Evolutionary conservation across 2,113 vertebrate genomes (phyloP), one percentile per base, ranked within the genome.

Genomic region (Columbina picui): DNA sequence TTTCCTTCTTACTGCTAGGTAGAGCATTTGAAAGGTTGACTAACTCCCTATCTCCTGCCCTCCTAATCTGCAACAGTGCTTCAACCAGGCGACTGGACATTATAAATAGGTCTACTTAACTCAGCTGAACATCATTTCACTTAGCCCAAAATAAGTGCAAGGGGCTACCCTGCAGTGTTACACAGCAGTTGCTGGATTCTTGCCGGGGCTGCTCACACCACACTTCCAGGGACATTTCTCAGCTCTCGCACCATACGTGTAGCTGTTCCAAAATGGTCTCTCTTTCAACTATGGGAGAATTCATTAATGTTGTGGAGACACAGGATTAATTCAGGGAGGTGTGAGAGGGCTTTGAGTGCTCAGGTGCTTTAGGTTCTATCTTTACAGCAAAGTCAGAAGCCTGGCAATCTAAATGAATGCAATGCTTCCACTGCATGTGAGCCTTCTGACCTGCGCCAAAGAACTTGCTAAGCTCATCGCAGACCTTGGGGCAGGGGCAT

Each of bases 241-340:
- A 88, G 75, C 7, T 32, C 22, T 34, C 53, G 55, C 0, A 1
- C 7, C 12, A 3, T 5, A 50, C 3, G 2, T 7, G 4, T 0
- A 47, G 34, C 34, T 30, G 17, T 29, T 53, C 23, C 53, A 69
- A 56, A 83, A 63, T 27, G 2, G 50, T 61, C 83, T 61, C 23
- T 45, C 0, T 1, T 14, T 29, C 50, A 90, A 45, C 6, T 1
- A 0, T 1, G 10, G 15, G 18, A n/a, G 18, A 47, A 67, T 34
- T 45, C 30, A 15, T 38, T 27, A 15, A 22, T 30, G 20, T 82
- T 78, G 27, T 53, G n/a, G 15, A 71, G 45, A 65, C 27, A 41
- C 0, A 1, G 71, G 17, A 49, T 27, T 13, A 90, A 56, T 69
- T 55, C 21, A 47, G 27, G 8, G 14, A 88, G 22, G 15, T 75